Base-by-base conservation (phyloP, 2,888 invertebrate species). In the Archaeoteleia sp. region DNA sequence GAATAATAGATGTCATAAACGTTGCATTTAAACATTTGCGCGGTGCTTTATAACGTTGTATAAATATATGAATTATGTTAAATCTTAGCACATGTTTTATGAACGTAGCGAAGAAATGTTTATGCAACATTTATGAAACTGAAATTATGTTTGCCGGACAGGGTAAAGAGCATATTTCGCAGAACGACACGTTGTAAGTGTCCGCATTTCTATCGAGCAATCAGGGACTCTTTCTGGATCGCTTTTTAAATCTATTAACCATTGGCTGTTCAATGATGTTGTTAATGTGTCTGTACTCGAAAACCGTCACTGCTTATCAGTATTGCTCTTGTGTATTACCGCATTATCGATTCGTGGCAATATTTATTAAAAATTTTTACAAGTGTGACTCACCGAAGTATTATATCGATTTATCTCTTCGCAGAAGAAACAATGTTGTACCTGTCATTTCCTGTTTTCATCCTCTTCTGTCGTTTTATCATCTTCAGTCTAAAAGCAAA, bases 271-370 rank as follows among this genome's bases (percentile, higher is more conserved):
- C 48, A 65, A 49, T 34, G 14, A 80, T 67, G 78, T 79, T 79
- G 78, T 77, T 74, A 77, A 78, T 81, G 78, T 82, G 78, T 81
- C 76, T 80, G 79, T 81, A 82, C 78, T 75, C 73, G 73, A 78
- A 77, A 76, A 74, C 80, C 75, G 79, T 80, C 75, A 82, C 82
- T 78, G 83, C 82, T 82, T 80, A 76, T 78, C 82, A 82, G 78
- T 81, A 82, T 83, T 81, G 81, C 80, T 81, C 79, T 79, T 76
- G 77, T 80, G 78, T 82, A 80, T 77, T 80, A 79, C 76, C 74
- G 79, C 79, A 77, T 79, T 79, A 80, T 78, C 78, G 70, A 81
- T 77, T 76, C 75, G 75, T 73, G 74, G 75, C 74, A 76, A 74
- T 75, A 73, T 78, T 78, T 70, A 82, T 81, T 78, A 80, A 80